These are phyloP conservation scores for Columba livia DNA, from an alignment of 2,113 vertebrate species.

Conservation along the genomic window DNA sequence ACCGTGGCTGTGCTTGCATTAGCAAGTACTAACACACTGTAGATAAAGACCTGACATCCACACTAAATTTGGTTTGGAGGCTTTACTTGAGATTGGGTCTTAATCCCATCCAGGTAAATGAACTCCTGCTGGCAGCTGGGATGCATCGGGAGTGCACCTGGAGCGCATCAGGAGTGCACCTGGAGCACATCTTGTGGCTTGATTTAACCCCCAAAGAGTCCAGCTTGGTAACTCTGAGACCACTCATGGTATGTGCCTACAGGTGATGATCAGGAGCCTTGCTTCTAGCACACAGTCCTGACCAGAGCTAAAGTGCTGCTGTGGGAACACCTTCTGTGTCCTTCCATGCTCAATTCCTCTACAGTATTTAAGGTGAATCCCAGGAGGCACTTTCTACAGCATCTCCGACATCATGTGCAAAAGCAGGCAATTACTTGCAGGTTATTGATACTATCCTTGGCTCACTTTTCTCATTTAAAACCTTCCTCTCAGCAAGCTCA, in stretches of 20 bases:
- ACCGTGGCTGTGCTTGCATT: background rate
- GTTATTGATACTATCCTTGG: conserved; percentile 52
- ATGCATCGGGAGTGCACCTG: background rate
- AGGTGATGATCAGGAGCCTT: background rate
- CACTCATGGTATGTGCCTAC: background rate
- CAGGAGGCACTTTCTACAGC: background rate
- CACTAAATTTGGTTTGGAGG: background rate
- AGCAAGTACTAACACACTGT: background rate
- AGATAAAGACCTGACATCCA: background rate
- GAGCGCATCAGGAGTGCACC: background rate
- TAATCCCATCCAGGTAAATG: background rate
- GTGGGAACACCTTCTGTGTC: background rate
- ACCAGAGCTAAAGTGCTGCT: background rate
- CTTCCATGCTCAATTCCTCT: background rate
- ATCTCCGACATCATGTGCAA: background rate
- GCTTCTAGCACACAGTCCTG: background rate
- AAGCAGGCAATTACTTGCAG: conserved; percentile 40
- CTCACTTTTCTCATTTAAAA: conserved; percentile 58
- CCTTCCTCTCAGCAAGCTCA: background rate
- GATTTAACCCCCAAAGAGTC: background rate
- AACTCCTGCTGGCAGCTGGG: background rate
- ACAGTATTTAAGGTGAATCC: conserved; percentile 4
- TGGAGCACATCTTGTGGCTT: background rate
- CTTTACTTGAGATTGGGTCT: background rate
- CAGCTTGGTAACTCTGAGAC: background rate